These are phyloP conservation scores for Epirrhoe alternata DNA, from an alignment of 2,888 invertebrate species.

Conservation along the genomic window DNA sequence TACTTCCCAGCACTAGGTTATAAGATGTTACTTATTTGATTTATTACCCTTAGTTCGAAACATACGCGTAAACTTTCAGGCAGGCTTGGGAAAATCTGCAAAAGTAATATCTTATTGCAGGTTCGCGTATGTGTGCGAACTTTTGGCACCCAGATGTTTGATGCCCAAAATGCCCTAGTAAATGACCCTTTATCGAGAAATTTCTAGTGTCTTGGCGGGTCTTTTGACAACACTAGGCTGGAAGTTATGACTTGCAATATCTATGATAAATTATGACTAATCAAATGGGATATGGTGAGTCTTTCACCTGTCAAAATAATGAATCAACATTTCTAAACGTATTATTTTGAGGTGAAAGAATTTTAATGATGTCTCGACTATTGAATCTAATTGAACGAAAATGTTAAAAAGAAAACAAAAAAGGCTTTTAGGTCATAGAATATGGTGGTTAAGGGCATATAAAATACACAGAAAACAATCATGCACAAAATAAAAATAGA, in stretches of 20 bases:
- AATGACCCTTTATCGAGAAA: background rate
- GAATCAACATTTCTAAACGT: constrained; percentile 33
- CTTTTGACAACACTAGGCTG: background rate
- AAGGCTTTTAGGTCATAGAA: constrained; percentile 45
- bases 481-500: constrained; percentile 59
- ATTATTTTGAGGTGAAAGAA: constrained; percentile 34
- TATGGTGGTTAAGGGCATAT: constrained; percentile 74
- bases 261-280: constrained; percentile 44
- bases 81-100: background rate
- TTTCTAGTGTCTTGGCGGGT: background rate
- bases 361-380: constrained; percentile 29
- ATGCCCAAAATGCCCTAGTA: background rate
- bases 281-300: constrained; percentile 39
- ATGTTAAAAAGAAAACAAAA: constrained; percentile 32
- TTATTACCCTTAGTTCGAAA: background rate
- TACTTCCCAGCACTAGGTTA: constrained; percentile 31
- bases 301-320: constrained; percentile 44
- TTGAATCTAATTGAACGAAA: constrained; percentile 33
- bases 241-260: constrained; percentile 45
- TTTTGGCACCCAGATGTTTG: background rate
- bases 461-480: constrained; percentile 64
- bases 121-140: background rate
- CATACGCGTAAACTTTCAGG: background rate
- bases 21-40: background rate
- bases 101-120: background rate